A percentile compares a stretch with the other conserved stretches of the same genome.
Evolutionary conservation across 92 coral and sea anemone genomes (phyloP).

Genomic region (Chrysogorgia sp.): DNA sequence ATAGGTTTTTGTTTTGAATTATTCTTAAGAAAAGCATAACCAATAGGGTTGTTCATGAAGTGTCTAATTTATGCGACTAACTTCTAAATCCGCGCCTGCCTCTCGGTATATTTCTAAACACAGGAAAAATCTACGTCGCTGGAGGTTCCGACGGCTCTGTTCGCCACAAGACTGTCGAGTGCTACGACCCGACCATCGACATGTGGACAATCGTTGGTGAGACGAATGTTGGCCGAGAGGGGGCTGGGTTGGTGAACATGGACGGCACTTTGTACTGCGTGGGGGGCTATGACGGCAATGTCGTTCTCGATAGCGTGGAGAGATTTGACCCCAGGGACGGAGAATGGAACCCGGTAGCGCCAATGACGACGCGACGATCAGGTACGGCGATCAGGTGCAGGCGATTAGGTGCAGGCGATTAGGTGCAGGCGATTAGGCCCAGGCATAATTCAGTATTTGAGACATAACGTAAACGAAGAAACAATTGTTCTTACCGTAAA

Average conservation of each 20-base stretch:
- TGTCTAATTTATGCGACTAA: too few species aligned
- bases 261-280: conserved; percentile 88
- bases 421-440: too few species aligned
- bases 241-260: conserved; percentile 90
- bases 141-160: conserved; percentile 98
- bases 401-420: too few species aligned
- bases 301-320: conserved; percentile 86
- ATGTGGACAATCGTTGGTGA: conserved; percentile 89
- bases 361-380: conserved; percentile 91
- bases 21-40: too few species aligned
- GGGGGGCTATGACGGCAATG: conserved; percentile 96
- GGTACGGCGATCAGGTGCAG: too few species aligned
- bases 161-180: conserved; percentile 94
- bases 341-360: conserved; percentile 88
- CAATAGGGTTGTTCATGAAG: too few species aligned
- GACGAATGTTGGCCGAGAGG: conserved; percentile 84
- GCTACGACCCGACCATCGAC: conserved; percentile 96
- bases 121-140: conserved; percentile 95
- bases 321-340: conserved; percentile 89
- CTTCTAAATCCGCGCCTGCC: too few species aligned
- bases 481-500: too few species aligned
- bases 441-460: too few species aligned
- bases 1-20: too few species aligned
- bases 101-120: background rate
- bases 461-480: too few species aligned